Evolutionary conservation across 2,797 vertebrate genomes (phyloP).

Genomic region (Lepilemur septentrionalis): DNA sequence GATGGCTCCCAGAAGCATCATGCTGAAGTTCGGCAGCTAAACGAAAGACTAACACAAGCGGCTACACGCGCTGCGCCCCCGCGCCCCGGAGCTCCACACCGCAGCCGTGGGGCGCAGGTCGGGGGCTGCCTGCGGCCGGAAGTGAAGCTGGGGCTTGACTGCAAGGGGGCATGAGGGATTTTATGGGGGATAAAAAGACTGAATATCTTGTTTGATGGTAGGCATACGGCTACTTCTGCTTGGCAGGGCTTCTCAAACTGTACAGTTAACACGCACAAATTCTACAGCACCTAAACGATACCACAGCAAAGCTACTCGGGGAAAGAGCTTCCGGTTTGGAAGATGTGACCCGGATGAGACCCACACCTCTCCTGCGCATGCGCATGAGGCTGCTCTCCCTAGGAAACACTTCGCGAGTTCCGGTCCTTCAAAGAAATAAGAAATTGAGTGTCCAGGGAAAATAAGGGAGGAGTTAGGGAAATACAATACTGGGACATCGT

Average conservation of each 20-base stretch:
- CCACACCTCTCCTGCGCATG: neutral
- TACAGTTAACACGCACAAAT: neutral
- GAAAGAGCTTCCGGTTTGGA: neutral
- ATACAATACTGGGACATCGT: neutral
- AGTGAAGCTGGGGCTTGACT: too few species aligned
- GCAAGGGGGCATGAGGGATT: neutral
- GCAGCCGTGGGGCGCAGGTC: neutral
- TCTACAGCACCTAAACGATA: fast-evolving
- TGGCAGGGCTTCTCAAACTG: neutral
- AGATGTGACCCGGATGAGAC: neutral
- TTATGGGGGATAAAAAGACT: neutral
- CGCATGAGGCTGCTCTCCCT: neutral
- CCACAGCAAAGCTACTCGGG: too few species aligned
- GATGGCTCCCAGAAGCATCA: neutral
- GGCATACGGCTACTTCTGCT: neutral
- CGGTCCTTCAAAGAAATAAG: neutral
- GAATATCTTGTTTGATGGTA: neutral
- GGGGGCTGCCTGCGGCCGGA: neutral
- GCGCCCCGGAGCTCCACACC: fast-evolving
- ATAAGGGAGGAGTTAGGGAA: neutral
- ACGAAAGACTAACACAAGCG: too few species aligned
- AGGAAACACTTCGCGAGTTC: neutral
- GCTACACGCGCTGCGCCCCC: fast-evolving
- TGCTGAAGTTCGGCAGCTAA: neutral
- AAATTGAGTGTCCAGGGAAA: neutral